Percentiles rank a stretch among this genome's conserved stretches.
phyloP scores from a whole-genome alignment of 2,113 vertebrate species.

The Panurus biarmicus region DNA sequence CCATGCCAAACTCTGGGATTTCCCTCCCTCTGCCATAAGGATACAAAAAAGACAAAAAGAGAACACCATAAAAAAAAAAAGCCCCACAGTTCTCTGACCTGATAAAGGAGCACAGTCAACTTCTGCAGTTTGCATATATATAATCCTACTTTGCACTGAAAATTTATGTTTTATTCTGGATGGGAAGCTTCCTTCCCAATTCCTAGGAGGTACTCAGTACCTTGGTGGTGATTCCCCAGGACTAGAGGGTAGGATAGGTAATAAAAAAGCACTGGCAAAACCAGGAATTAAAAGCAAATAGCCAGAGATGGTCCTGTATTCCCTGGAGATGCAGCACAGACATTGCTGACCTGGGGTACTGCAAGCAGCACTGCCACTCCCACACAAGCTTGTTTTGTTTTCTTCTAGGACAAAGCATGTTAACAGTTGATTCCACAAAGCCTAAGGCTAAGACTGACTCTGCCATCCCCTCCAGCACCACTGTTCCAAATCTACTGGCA shows the following conservation, averaged over 20 bases:
- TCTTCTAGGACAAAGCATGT: constrained; percentile 65
- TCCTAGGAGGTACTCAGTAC: constrained; percentile 73
- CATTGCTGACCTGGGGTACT: constrained; percentile 72
- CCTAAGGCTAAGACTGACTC: constrained; percentile 40
- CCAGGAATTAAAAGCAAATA: constrained; percentile 77
- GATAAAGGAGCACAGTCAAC: background rate
- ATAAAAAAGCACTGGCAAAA: constrained; percentile 78
- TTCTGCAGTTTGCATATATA: background rate
- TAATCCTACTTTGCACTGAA: background rate
- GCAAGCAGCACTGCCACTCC: constrained; percentile 75
- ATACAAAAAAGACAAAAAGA: constrained; percentile 63
- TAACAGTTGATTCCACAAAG: constrained; percentile 75
- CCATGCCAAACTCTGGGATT: background rate
- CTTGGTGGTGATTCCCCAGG: constrained; percentile 66
- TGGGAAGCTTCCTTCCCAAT: constrained; percentile 70
- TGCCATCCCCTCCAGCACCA: constrained; percentile 68
- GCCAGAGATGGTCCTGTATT: constrained; percentile 71
- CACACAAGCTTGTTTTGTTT: constrained; percentile 70
- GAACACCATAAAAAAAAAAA: constrained; percentile 78
- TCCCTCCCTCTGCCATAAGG: background rate
- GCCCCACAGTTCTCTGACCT: constrained; percentile 71
- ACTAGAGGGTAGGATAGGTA: constrained; percentile 71
- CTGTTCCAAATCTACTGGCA: constrained; percentile 67
- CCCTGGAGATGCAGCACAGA: constrained; percentile 67
- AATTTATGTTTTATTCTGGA: constrained; percentile 60